A percentile compares a stretch with the other conserved stretches of the same genome.
Evolutionary conservation across 2,797 vertebrate species (phyloP).

Genomic region (Pantherophis alleghaniensis): DNA sequence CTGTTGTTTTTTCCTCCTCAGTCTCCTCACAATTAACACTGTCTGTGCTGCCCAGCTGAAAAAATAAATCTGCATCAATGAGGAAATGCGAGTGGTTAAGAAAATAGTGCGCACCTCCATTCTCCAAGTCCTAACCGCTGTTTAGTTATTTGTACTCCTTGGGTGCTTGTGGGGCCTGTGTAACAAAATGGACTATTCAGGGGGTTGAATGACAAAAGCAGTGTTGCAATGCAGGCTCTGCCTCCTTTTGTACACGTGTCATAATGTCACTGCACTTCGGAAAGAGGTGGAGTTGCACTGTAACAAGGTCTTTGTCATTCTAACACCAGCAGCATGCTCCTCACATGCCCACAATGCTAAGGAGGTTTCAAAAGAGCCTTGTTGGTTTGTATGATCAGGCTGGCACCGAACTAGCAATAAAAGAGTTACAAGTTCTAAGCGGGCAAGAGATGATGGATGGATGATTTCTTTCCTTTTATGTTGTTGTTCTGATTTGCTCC

Average conservation of each 20-base stretch:
- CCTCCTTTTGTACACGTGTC: not conserved
- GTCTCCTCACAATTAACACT: not conserved
- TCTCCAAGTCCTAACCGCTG: conserved; percentile 12
- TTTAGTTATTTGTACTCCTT: conserved; percentile 32
- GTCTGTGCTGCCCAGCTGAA: not conserved
- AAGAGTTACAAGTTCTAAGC: not conserved
- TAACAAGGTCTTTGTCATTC: not conserved
- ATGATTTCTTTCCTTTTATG: too few species aligned
- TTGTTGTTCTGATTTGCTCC: too few species aligned
- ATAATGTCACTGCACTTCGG: not conserved
- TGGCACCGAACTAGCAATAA: not conserved
- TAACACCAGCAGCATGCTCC: not conserved
- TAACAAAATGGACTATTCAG: not conserved
- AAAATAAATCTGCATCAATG: not conserved
- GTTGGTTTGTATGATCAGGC: not conserved
- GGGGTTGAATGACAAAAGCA: not conserved
- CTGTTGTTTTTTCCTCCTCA: not conserved
- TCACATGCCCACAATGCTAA: not conserved
- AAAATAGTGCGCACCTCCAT: conserved; percentile 36
- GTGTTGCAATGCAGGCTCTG: not conserved
- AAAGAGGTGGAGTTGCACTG: not conserved
- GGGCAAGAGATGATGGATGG: too few species aligned
- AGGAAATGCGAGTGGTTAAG: not conserved
- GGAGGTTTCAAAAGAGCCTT: not conserved
- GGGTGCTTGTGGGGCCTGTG: not conserved